Conservation (phyloP, 2,888 invertebrate genomes). For the Meiosimyza decipiens region DNA sequence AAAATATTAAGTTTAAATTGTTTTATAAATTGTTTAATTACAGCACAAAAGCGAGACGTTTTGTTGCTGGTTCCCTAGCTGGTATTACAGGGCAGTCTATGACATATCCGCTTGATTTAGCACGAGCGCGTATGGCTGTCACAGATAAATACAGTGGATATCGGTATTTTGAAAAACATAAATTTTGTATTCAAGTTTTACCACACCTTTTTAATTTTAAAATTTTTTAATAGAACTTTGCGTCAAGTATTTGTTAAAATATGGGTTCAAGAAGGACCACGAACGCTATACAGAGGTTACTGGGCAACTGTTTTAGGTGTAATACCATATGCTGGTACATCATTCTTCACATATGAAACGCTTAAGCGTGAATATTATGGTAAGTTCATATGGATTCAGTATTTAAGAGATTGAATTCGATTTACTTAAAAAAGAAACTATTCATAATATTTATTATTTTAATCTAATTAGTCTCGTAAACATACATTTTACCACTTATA, state of each 20-base stretch:
- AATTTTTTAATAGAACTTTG: constrained; percentile 61
- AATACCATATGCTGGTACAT: constrained; percentile 95
- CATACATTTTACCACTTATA: no score
- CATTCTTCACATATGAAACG: constrained; percentile 97
- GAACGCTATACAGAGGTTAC: constrained; percentile 86
- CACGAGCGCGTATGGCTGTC: constrained; percentile 97
- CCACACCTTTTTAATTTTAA: neutral
- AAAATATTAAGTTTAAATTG: constrained; percentile 16
- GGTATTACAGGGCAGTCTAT: constrained; percentile 93
- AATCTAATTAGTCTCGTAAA: no score
- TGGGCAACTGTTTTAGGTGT: constrained; percentile 92
- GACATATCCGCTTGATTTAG: constrained; percentile 97
- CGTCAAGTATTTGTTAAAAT: constrained; percentile 76
- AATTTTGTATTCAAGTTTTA: neutral
- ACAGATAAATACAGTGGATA: constrained; percentile 81
- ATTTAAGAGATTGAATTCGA: no score
- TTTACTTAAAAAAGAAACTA: no score
- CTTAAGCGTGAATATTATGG: constrained; percentile 84
- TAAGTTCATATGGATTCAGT: constrained; percentile 58
- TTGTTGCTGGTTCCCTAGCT: constrained; percentile 93
- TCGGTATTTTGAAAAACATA: constrained; percentile 65
- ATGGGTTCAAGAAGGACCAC: constrained; percentile 79
- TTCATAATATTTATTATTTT: no score
- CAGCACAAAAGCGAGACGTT: constrained; percentile 67
- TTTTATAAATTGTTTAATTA: neutral